Percentiles rank a stretch among this genome's conserved stretches.
phyloP scores from a whole-genome alignment of 2,113 vertebrate genomes.

The Girardinichthys multiradiatus region DNA sequence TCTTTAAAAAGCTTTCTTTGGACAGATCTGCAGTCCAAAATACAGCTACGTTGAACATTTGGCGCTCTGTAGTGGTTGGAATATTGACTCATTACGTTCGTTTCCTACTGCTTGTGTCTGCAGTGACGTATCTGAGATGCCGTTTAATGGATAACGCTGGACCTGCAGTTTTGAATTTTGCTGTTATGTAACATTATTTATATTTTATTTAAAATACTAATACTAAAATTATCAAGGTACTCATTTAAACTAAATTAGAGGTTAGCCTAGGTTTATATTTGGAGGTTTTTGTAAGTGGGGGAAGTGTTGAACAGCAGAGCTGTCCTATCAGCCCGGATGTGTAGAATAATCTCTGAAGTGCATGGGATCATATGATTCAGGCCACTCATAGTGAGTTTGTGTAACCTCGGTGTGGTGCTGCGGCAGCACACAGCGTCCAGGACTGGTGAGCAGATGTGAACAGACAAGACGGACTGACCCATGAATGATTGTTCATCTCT shows the following conservation, averaged over 20 bases:
- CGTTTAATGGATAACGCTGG: too few relatives aligned
- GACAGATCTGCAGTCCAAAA: too few relatives aligned
- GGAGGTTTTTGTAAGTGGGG: background rate
- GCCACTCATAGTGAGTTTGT: constrained; percentile 48
- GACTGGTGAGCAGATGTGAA: constrained; percentile 58
- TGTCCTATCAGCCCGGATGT: background rate
- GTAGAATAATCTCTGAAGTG: background rate
- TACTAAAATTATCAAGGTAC: background rate
- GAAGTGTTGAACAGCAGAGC: background rate
- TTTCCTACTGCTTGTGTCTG: too few relatives aligned
- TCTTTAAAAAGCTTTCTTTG: too few relatives aligned
- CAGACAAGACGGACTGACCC: constrained; percentile 68
- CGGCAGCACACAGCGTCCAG: constrained; percentile 34
- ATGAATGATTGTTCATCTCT: constrained; percentile 69
- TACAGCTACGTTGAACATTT: too few relatives aligned
- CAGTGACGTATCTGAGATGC: too few relatives aligned
- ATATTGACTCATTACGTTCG: too few relatives aligned
- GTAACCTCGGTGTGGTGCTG: constrained; percentile 52
- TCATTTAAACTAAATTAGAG: background rate
- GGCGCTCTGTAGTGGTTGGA: too few relatives aligned
- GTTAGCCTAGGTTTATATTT: background rate
- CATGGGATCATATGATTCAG: constrained; percentile 51
- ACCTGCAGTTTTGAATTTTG: background rate
- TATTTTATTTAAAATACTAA: background rate
- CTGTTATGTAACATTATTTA: background rate